Base-by-base conservation (phyloP, 2,113 vertebrate species). In the Tachysurus vachellii region DNA sequence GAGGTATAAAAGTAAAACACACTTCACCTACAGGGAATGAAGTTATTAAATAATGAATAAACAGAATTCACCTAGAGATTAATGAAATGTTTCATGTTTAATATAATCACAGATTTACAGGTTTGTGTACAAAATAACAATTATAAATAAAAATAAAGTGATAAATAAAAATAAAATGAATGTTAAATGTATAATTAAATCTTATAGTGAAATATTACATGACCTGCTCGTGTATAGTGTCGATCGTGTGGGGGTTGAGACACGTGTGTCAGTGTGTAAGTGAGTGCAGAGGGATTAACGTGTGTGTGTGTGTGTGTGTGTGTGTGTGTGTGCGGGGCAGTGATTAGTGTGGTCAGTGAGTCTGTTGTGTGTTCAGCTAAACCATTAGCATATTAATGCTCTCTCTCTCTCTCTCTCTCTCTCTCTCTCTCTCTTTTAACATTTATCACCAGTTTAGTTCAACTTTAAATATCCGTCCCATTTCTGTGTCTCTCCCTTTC, bases 321-420 rank as follows among this genome's bases (percentile, higher is more conserved):
- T 80, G 76, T 73, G 77, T 57, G 88, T 66, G 75, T 77, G 86
- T 64, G 59, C 80, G 88, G 56, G 93, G 92, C 90, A 93, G 93
- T 95, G 94, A 96, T 95, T 95, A 95, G 94, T 94, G 90, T 93
- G 94, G 94, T 95, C 94, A 95, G 93, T 94, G 92, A 92, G 92
- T 92, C 94, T 95, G 94, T 95, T 96, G 93, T 95, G 93, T 91
- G 93, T 94, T 95, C 93, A 95, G 91, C 90, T 90, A 87, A 84
- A 0, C 80, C 91, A 95, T 96, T 95, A 95, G 94, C 95, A 96
- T 95, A 95, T 95, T 95, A 95, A 95, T 95, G 91, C 93, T 92
- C 91, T 53, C 92, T 94, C 93, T 93, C 92, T 90, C 93, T 94
- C 53, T 53, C 26, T 62, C 75, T 62, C 80, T 80, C 62, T 77